A percentile compares a stretch with the other conserved stretches of the same genome.
phyloP scores from a whole-genome alignment of 2,113 vertebrate genomes.

The Phalacrocorax aristotelis region DNA sequence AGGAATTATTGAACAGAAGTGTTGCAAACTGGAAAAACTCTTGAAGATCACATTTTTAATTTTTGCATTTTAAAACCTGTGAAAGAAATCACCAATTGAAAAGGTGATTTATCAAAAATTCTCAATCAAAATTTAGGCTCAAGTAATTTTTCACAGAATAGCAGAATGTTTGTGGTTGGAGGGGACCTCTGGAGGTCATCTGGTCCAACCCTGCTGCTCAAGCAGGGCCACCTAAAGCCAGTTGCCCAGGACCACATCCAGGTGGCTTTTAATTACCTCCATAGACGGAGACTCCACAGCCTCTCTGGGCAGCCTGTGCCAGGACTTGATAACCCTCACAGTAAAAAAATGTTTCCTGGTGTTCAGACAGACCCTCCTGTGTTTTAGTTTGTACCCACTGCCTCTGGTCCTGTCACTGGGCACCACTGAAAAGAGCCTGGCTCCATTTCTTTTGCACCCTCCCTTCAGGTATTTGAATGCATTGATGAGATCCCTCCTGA shows the following conservation, averaged over 20 bases:
- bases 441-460: not conserved
- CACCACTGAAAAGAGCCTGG: not conserved
- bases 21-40: not conserved
- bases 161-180: not conserved
- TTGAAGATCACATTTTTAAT: not conserved
- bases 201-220: not conserved
- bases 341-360: not conserved
- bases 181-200: not conserved
- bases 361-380: not conserved
- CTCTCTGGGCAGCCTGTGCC: not conserved
- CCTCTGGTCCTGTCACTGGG: not conserved
- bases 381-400: not conserved
- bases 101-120: not conserved
- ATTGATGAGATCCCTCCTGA: not conserved
- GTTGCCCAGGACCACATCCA: not conserved
- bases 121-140: not conserved
- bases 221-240: rapidly evolving
- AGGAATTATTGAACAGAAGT: not conserved
- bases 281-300: not conserved
- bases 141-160: not conserved
- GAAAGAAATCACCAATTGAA: not conserved
- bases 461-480: not conserved
- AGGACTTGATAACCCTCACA: not conserved
- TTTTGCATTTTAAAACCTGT: not conserved
- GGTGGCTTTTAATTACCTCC: not conserved